Conservation (phyloP, 2,113 vertebrate species). For the Corythaixoides concolor region DNA sequence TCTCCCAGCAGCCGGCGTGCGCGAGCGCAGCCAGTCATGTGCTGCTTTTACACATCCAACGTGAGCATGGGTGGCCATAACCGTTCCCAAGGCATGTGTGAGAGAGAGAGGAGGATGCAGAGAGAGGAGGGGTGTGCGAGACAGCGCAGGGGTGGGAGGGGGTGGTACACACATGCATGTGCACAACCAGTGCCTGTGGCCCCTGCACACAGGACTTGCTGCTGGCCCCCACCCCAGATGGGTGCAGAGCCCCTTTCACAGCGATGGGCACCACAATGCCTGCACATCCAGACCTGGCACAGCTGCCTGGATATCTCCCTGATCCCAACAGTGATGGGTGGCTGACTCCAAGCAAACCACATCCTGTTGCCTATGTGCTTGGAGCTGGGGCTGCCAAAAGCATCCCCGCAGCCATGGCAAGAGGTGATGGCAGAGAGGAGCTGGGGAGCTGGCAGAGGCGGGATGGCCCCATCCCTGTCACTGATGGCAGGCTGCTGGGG, state of each 20-base stretch:
- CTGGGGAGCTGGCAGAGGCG: neutral
- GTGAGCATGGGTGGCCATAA: neutral
- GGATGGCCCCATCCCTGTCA: neutral
- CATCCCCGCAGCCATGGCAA: neutral
- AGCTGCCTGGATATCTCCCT: neutral
- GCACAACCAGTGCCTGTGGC: neutral
- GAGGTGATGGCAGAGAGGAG: neutral
- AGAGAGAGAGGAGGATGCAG: neutral
- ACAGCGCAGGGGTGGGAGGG: neutral
- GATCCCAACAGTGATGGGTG: accelerated
- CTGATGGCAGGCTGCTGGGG: neutral
- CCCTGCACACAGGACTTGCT: neutral
- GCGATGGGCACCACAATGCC: accelerated
- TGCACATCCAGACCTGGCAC: neutral
- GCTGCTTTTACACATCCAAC: neutral
- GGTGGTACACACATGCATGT: neutral
- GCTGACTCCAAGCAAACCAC: neutral
- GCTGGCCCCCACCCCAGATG: neutral
- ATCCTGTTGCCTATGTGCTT: neutral
- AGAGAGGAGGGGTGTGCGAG: neutral
- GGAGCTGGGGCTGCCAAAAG: neutral
- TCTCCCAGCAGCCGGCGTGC: neutral
- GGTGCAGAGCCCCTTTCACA: neutral
- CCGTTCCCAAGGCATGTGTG: neutral
- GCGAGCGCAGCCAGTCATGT: neutral